Evolutionary conservation across 2,797 vertebrate species (phyloP).

Genomic region (Podarcis lilfordi): DNA sequence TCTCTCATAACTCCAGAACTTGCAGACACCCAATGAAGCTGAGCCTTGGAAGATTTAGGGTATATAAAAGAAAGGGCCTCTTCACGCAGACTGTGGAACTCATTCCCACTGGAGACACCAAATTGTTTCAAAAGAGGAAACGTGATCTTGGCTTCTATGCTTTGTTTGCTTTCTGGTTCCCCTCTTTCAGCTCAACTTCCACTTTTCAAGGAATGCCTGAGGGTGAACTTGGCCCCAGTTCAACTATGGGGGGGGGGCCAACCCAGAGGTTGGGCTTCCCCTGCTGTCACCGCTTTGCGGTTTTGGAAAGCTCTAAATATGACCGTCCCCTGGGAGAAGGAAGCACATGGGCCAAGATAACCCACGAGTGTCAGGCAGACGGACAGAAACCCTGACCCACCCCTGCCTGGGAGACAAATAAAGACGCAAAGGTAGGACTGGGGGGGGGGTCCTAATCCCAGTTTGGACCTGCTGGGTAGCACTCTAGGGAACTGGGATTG

Average conservation of each 20-base stretch:
- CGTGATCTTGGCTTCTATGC: no score
- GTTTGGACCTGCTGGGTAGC: not conserved
- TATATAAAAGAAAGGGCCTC: no score
- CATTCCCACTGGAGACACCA: no score
- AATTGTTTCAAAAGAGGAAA: no score
- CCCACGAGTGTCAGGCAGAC: no score
- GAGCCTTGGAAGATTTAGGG: no score
- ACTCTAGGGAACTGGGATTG: not conserved
- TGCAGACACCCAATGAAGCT: no score
- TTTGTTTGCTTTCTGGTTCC: not conserved
- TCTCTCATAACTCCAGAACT: no score
- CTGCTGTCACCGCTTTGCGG: not conserved
- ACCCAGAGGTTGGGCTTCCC: no score
- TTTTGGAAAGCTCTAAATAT: not conserved
- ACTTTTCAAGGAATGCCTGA: not conserved
- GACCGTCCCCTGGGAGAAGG: not conserved
- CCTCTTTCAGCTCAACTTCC: not conserved
- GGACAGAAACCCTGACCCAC: not conserved
- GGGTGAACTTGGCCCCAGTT: not conserved
- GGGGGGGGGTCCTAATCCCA: no score
- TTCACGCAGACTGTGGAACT: no score
- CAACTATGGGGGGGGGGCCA: not conserved
- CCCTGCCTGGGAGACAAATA: no score
- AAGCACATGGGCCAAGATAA: constrained; percentile 20
- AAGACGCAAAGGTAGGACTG: not conserved